Evolutionary conservation across 2,888 invertebrate genomes (phyloP).

Genomic region (Lymantria monacha): DNA sequence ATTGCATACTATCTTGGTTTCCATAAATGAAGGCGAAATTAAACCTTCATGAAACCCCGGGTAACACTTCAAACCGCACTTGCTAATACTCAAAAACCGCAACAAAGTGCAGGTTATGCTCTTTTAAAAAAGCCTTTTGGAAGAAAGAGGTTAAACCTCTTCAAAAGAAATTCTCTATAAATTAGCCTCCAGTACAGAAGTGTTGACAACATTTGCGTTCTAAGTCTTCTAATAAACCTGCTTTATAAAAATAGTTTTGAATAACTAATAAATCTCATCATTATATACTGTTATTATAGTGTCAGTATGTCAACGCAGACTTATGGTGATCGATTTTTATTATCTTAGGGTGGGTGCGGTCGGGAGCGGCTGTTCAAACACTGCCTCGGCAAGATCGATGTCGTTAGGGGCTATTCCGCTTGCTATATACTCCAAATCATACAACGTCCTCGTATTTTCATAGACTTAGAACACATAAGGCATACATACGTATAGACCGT

Average conservation of each 20-base stretch:
- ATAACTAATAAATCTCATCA: constrained; percentile 8
- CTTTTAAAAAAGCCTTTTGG: too few species aligned
- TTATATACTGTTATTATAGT: constrained; percentile 33
- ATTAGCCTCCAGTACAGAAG: too few species aligned
- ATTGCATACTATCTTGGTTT: too few species aligned
- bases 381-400: constrained; percentile 68
- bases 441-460: constrained; percentile 7
- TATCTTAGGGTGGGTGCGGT: constrained; percentile 71
- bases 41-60: too few species aligned
- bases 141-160: too few species aligned
- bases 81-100: too few species aligned
- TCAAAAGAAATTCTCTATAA: too few species aligned
- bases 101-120: too few species aligned
- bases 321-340: constrained; percentile 73
- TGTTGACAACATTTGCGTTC: too few species aligned
- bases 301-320: constrained; percentile 49
- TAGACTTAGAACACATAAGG: not conserved
- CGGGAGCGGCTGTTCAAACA: constrained; percentile 75
- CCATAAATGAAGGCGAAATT: too few species aligned
- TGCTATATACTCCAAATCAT: constrained; percentile 39
- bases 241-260: not conserved
- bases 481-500: not conserved
- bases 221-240: too few species aligned
- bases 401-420: constrained; percentile 65
- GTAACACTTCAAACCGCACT: too few species aligned